phyloP scores from a whole-genome alignment of 37 sponge, comb jelly and placozoan genomes.

The Tethya wilhelma region DNA sequence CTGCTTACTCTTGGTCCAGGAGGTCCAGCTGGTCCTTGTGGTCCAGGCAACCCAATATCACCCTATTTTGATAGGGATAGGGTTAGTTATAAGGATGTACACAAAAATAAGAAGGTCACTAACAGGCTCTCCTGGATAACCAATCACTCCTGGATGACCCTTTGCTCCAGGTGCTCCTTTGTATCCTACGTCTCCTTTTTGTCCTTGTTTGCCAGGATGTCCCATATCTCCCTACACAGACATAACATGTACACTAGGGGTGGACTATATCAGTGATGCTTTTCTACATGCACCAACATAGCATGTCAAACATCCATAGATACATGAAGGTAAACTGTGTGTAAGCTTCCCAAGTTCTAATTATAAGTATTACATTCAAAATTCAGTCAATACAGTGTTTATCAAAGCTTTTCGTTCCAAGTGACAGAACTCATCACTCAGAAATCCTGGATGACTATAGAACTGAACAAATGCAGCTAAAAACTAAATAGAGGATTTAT shows the following conservation, averaged over 20 bases:
- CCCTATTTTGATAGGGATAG: slow-evolving; percentile 14
- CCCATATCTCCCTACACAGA: slow-evolving; percentile 49
- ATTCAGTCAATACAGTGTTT: no score
- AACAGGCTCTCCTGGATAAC: slow-evolving; percentile 52
- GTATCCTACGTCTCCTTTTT: slow-evolving; percentile 41
- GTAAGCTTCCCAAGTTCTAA: no score
- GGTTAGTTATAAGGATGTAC: background rate
- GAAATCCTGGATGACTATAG: no score
- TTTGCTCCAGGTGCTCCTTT: slow-evolving; percentile 28
- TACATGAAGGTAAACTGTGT: no score
- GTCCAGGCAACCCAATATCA: slow-evolving; percentile 35
- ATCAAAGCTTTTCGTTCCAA: no score
- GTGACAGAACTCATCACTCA: no score
- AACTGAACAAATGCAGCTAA: no score
- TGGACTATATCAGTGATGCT: no score
- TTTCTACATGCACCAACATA: no score
- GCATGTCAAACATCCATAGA: no score
- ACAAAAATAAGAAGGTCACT: background rate
- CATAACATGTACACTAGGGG: background rate
- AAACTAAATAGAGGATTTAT: no score
- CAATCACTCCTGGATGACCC: slow-evolving; percentile 62
- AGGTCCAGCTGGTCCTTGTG: slow-evolving; percentile 29
- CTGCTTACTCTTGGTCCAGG: slow-evolving; percentile 33
- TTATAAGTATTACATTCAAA: no score
- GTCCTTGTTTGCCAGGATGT: slow-evolving; percentile 46